Evolutionary conservation across 92 coral and sea anemone genomes (phyloP), one percentile per base, ranked within the genome.

Genomic region (Zoanthus gigantus): DNA sequence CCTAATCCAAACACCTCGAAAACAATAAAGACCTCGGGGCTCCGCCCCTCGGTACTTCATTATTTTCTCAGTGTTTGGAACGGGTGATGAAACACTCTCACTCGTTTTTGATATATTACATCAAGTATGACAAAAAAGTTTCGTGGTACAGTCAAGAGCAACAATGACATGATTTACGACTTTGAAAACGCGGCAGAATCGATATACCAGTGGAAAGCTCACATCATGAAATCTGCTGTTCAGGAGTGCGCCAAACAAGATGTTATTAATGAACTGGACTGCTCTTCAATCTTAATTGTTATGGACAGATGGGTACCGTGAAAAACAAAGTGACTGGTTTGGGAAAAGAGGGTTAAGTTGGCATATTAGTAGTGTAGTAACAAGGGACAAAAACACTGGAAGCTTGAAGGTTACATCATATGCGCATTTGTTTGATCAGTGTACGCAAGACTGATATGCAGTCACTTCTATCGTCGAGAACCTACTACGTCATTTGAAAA

Each of bases 271-370:
- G 74, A 45, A 18, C 73, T 90, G 68, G 89, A 86, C 9, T 37
- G 42, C 68, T 29, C 53, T 37, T 90, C 92, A 74, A 72, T 28
- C 10, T 60, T 90, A 17, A 86, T 90, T 32, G 74, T 86, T 7
- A 71, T 69, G 74, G 87, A 90, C 87, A 79, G 54, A 30, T 68
- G 44, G 18, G 52, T 83, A 89, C 61, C 88, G 92, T 18, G 92
- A 89, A 71, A 89, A 89, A 56, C 89, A 90, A 32, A 63, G 85
- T 42, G 92, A 90, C 50, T 90, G 92, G 92, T 90, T 77, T 79
- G 90, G 87, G 9, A 90, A 90, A 31, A 60, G 87, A 57, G 90
- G 90, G 52, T 78, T 79, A 8, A 87, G 90, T 78, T 87, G 90
- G 86, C 90, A 79, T 80, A 31, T 76, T 57, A 77, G 68, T 63